Conservation (phyloP, 2,888 invertebrate genomes). For the Axea sp. region DNA sequence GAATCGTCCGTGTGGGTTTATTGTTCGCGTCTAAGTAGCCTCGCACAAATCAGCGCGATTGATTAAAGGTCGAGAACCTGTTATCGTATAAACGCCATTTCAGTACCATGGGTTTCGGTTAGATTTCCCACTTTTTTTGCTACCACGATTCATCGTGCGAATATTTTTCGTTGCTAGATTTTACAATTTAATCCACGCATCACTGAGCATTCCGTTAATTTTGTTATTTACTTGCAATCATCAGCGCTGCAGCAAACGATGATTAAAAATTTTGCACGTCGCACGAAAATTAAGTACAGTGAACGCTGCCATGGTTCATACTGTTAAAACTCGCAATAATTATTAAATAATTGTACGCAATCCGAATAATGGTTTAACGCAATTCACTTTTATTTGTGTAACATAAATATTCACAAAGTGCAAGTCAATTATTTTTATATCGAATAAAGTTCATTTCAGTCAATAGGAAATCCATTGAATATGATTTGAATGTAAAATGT, state of each 20-base stretch:
- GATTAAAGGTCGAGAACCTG: conserved; percentile 64
- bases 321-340: too few relatives aligned
- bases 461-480: conserved; percentile 18
- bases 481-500: conserved; percentile 41
- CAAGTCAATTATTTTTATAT: conserved; percentile 38
- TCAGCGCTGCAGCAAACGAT: too few relatives aligned
- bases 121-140: conserved; percentile 1
- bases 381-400: conserved; percentile 35
- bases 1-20: conserved; percentile 26
- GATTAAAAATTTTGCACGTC: too few relatives aligned
- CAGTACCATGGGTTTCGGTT: not conserved
- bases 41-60: conserved; percentile 43
- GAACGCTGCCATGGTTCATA: too few relatives aligned
- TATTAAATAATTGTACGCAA: conserved; percentile 34
- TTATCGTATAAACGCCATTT: conserved; percentile 59
- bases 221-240: too few relatives aligned
- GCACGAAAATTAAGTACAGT: too few relatives aligned
- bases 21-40: conserved; percentile 32
- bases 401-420: conserved; percentile 39
- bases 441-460: conserved; percentile 10
- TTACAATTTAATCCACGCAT: too few relatives aligned
- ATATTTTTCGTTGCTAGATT: too few relatives aligned
- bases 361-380: conserved; percentile 27
- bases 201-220: too few relatives aligned
- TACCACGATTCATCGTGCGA: too few relatives aligned